Percentiles rank a stretch among this genome's conserved stretches.
Conservation (phyloP, 2,113 vertebrate species). For the Paralichthys olivaceus region DNA sequence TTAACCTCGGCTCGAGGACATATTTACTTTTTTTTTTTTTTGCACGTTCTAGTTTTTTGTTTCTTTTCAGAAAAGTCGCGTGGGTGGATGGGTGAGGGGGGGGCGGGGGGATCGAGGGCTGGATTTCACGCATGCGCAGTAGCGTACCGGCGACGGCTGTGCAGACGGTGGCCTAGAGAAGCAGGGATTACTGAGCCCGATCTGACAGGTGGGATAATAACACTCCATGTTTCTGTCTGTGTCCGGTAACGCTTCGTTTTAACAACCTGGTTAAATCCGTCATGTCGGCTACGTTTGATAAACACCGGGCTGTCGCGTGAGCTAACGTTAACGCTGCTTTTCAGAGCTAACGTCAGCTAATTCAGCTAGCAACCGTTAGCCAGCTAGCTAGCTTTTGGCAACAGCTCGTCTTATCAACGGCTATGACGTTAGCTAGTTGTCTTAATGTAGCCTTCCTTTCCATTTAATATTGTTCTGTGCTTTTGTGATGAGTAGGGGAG, state of each 20-base stretch:
- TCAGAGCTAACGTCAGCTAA: constrained; percentile 44
- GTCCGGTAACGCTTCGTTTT: not conserved
- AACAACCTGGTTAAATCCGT: not conserved
- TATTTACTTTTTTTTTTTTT: too few species aligned
- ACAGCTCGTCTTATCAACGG: constrained; percentile 41
- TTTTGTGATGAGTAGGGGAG: not conserved
- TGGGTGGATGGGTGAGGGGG: not conserved
- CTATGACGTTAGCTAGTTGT: constrained; percentile 47
- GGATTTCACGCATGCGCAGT: constrained; percentile 73
- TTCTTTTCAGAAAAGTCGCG: not conserved
- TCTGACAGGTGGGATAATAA: constrained; percentile 76
- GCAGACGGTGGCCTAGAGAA: constrained; percentile 73
- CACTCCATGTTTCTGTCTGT: not conserved
- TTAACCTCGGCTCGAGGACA: too few species aligned
- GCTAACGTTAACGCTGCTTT: constrained; percentile 21
- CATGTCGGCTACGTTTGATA: not conserved
- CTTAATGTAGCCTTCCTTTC: not conserved
- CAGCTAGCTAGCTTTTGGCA: constrained; percentile 26
- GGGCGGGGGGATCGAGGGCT: constrained; percentile 3
- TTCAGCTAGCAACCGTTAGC: constrained; percentile 39
- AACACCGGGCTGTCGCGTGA: not conserved
- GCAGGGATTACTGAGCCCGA: constrained; percentile 74
- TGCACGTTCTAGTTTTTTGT: too few species aligned
- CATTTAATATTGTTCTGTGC: not conserved
- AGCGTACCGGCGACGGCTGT: constrained; percentile 77